Evolutionary conservation across 2,888 invertebrate genomes (phyloP).

Genomic region (Chymomyza fuscimana): DNA sequence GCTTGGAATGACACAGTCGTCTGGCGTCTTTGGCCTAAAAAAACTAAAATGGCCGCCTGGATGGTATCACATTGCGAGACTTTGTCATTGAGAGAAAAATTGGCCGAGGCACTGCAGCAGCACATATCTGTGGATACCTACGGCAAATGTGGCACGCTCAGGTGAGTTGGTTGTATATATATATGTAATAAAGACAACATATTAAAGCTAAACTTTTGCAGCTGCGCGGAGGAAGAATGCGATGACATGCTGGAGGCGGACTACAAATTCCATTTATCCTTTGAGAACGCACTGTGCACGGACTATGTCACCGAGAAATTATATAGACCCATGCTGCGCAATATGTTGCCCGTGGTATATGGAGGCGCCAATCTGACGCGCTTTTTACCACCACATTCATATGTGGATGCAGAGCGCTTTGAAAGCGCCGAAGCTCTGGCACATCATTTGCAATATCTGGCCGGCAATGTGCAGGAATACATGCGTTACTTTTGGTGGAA

Average conservation of each 20-base stretch:
- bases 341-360: constrained; percentile 84
- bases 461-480: constrained; percentile 81
- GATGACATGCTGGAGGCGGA: constrained; percentile 79
- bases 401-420: constrained; percentile 85
- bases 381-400: constrained; percentile 83
- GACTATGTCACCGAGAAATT: constrained; percentile 87
- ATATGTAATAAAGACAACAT: background rate
- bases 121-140: constrained; percentile 83
- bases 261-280: constrained; percentile 85
- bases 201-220: constrained; percentile 36
- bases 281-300: constrained; percentile 85
- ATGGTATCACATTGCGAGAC: constrained; percentile 82
- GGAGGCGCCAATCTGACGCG: constrained; percentile 84
- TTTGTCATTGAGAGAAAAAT: constrained; percentile 79
- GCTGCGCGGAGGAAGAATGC: constrained; percentile 77
- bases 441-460: constrained; percentile 80
- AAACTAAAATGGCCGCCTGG: constrained; percentile 82
- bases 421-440: constrained; percentile 82
- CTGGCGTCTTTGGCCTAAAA: constrained; percentile 61
- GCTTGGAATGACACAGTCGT: constrained; percentile 54
- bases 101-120: constrained; percentile 81
- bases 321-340: constrained; percentile 62
- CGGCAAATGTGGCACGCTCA: constrained; percentile 82
- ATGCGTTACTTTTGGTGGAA: constrained; percentile 86
- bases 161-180: constrained; percentile 52